Evolutionary conservation across 2,113 vertebrate genomes (phyloP), one percentile per base, ranked within the genome.

Genomic region (Xenopus laevis): DNA sequence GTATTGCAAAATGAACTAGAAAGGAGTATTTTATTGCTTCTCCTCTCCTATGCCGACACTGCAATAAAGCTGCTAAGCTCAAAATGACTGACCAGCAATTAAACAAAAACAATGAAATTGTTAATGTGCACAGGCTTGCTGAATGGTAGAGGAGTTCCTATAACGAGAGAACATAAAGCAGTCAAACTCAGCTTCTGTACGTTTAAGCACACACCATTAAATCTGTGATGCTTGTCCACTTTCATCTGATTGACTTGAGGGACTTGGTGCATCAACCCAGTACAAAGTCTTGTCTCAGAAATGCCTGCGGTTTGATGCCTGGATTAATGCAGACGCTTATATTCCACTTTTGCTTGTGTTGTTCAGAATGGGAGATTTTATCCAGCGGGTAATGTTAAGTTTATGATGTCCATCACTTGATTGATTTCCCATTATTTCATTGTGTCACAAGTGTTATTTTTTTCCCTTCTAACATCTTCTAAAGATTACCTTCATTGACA

Each of bases 41-140:
- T 74, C 10, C 16, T 59, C 52, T 59, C 64, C 46, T 46, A 57
- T 74, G 64, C 72, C 23, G 16, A 23, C 40, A 57, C 13, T 45
- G 53, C 55, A 66, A 74, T 74, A 74, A 74, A 66, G 47, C 63
- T 66, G 72, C 63, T 59, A 66, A 59, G 33, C 52, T 59, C 23
- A 74, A 74, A 74, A 74, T 67, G 58, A 74, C 64, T 18, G 72
- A 74, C 72, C 62, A 74, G 71, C 72, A 74, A 74, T 74, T 67
- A 74, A 40, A 66, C 72, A 74, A 74, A 66, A 74, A 59, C 72
- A 67, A 66, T 74, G 72, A 16, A 74, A 74, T 74, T 50, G 13
- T 66, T 74, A 74, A 59, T 65, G 63, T 46, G 21, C 55, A 59
- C 33, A 21, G 63, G 52, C 33, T 66, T 46, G 30, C 72, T 74